These are phyloP conservation scores for Cinclus mexicanus DNA, from an alignment of 2,113 vertebrate genomes.

Conservation along the genomic window DNA sequence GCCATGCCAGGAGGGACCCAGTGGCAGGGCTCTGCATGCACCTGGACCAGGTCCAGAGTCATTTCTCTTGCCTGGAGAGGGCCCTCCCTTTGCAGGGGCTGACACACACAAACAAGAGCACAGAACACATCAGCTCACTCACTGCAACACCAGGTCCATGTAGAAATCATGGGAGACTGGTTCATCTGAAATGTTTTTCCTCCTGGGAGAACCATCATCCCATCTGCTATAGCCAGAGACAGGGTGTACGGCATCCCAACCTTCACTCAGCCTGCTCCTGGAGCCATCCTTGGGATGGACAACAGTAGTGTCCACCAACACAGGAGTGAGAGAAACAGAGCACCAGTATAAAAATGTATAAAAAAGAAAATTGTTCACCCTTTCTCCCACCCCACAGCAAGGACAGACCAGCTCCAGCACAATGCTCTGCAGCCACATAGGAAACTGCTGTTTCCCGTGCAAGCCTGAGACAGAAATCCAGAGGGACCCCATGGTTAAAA, in stretches of 20 bases:
- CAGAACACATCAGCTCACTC: background rate
- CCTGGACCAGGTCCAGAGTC: background rate
- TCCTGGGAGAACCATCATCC: background rate
- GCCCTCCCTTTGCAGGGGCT: background rate
- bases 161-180: background rate
- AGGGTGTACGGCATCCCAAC: accelerated
- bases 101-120: background rate
- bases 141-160: accelerated
- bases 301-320: background rate
- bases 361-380: background rate
- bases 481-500: background rate
- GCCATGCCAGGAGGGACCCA: background rate
- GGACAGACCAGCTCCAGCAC: background rate
- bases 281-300: background rate
- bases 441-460: background rate
- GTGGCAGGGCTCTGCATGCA: background rate
- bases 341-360: background rate
- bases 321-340: background rate
- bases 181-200: background rate
- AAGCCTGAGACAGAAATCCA: background rate
- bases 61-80: background rate
- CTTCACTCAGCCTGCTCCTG: background rate
- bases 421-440: accelerated
- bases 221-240: background rate
- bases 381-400: background rate